A percentile compares a stretch with the other conserved stretches of the same genome.
phyloP scores from a whole-genome alignment of 2,797 vertebrate species.

The Brachyalestes nurse region DNA sequence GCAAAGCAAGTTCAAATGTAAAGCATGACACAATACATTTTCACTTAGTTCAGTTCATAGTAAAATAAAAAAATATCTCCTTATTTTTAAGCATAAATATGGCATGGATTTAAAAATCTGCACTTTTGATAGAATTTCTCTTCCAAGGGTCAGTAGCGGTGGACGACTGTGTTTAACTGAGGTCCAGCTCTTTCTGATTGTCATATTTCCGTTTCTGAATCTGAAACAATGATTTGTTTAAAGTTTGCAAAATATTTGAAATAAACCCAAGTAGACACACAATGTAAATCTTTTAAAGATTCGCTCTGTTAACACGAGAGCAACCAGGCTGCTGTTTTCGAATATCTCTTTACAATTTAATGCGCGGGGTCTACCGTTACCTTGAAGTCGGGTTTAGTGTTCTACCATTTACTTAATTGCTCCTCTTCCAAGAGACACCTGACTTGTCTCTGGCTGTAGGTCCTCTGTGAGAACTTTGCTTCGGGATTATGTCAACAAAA shows the following conservation, averaged over 20 bases:
- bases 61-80: too few species aligned
- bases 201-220: not conserved
- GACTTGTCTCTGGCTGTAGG: conserved; percentile 8
- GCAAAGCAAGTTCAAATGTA: too few species aligned
- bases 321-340: conserved; percentile 62
- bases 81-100: too few species aligned
- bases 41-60: too few species aligned
- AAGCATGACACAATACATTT: too few species aligned
- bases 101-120: too few species aligned
- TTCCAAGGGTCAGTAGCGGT: too few species aligned
- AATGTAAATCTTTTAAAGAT: conserved; percentile 54
- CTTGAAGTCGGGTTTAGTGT: conserved; percentile 77
- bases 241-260: conserved; percentile 10
- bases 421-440: conserved; percentile 40
- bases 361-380: conserved; percentile 73
- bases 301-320: conserved; percentile 56
- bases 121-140: too few species aligned
- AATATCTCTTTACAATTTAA: conserved; percentile 76
- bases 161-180: not conserved
- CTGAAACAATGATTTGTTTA: not conserved
- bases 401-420: conserved; percentile 81
- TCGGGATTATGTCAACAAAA: conserved; percentile 37
- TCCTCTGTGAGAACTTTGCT: conserved; percentile 4
- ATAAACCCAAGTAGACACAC: not conserved
- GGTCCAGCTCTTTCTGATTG: not conserved